phyloP scores from a whole-genome alignment of 2,113 vertebrate genomes.

The Anoura caudifer region DNA sequence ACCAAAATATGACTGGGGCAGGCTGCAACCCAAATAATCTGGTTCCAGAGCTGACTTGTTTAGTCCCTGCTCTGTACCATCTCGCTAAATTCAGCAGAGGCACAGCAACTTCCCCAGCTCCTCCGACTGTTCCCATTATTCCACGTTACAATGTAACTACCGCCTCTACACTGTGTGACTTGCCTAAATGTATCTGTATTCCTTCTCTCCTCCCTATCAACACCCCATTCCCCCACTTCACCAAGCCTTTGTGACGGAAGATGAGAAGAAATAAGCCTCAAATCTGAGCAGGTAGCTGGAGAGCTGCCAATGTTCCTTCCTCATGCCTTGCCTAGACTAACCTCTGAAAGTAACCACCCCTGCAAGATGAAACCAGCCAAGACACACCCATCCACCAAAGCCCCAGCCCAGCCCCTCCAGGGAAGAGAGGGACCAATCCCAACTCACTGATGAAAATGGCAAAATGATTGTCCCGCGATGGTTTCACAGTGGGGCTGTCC shows the following conservation, averaged over 20 bases:
- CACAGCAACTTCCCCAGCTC: background rate
- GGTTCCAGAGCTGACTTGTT: background rate
- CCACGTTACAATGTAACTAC: background rate
- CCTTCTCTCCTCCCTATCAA: background rate
- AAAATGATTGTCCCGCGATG: constrained; percentile 88
- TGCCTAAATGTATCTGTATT: background rate
- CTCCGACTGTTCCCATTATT: background rate
- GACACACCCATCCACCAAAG: background rate
- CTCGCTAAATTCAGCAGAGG: background rate
- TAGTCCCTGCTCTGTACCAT: background rate
- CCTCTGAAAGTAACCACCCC: background rate
- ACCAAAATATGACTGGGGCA: background rate
- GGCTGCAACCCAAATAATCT: background rate
- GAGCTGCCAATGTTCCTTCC: background rate
- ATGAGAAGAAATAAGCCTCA: background rate
- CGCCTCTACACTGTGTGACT: background rate
- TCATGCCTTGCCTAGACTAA: background rate
- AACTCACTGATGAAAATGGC: constrained; percentile 97
- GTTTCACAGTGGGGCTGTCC: constrained; percentile 86
- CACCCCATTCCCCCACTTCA: background rate
- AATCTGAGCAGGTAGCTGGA: background rate
- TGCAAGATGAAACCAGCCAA: background rate
- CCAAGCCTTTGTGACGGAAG: background rate
- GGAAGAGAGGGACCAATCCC: constrained; percentile 49
- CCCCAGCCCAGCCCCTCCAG: constrained; percentile 51